Evolutionary conservation across 2,113 vertebrate genomes (phyloP).

Genomic region (Pteropus alecto): DNA sequence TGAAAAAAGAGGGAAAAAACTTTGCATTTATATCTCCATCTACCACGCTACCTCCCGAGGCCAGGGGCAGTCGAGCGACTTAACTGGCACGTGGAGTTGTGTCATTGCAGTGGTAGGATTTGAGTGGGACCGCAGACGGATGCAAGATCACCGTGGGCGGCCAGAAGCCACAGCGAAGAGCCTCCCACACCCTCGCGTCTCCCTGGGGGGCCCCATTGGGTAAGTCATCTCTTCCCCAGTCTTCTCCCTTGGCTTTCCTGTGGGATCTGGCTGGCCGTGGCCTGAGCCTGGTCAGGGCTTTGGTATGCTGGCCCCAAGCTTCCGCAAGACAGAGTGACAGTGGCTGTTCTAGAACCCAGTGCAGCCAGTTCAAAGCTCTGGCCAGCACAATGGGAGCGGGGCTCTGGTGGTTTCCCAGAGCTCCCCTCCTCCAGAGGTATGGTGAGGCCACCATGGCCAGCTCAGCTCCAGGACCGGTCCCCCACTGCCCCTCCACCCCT

Average conservation of each 20-base stretch:
- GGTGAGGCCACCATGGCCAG: background rate
- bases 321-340: background rate
- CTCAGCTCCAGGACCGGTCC: background rate
- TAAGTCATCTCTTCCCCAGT: background rate
- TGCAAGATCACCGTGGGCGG: accelerated
- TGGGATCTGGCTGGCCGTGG: background rate
- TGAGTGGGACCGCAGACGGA: background rate
- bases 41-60: background rate
- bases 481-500: background rate
- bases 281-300: background rate
- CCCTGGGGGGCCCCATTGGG: background rate
- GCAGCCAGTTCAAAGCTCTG: background rate
- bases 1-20: background rate
- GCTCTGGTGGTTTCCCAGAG: background rate
- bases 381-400: background rate
- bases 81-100: background rate
- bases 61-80: background rate
- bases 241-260: background rate
- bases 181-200: accelerated
- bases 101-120: background rate
- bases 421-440: background rate
- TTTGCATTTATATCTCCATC: background rate
- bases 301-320: background rate
- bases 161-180: background rate
- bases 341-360: background rate